Evolutionary conservation across 2,888 invertebrate species (phyloP).

Genomic region (Napeogenes sylphis): DNA sequence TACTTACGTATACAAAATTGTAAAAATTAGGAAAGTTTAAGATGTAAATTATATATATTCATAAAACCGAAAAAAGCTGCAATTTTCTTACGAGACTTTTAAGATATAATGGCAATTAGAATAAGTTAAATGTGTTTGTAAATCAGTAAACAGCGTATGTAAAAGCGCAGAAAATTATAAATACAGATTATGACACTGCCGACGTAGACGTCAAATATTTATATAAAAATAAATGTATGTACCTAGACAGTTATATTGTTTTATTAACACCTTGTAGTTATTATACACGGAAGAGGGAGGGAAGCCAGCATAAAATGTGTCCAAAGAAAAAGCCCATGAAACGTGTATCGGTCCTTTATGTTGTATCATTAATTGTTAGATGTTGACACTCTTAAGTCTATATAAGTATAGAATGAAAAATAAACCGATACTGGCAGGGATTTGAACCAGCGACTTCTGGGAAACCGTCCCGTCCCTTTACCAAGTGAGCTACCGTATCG

Average conservation of each 20-base stretch:
- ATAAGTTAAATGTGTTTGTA: neutral
- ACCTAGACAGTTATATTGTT: slow-evolving; percentile 28
- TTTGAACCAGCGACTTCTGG: too few species aligned
- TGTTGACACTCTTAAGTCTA: too few species aligned
- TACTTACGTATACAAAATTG: slow-evolving; percentile 6
- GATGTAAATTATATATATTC: slow-evolving; percentile 18
- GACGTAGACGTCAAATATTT: slow-evolving; percentile 29
- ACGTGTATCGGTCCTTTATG: too few species aligned
- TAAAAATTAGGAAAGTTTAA: slow-evolving; percentile 18
- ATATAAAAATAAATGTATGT: slow-evolving; percentile 33
- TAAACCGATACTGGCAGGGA: too few species aligned
- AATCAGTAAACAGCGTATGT: slow-evolving; percentile 1
- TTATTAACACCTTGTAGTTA: slow-evolving; percentile 12
- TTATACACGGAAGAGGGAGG: neutral
- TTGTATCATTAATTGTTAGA: too few species aligned
- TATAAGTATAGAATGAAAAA: too few species aligned
- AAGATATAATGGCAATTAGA: neutral
- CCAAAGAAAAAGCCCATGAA: too few species aligned
- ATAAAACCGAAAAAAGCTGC: slow-evolving; percentile 13
- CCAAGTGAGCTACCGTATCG: too few species aligned
- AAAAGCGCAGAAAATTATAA: neutral
- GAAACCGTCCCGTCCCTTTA: too few species aligned
- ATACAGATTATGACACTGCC: slow-evolving; percentile 29
- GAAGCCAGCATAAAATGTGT: too few species aligned
- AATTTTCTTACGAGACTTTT: slow-evolving; percentile 16